Evolutionary conservation across 2,113 vertebrate genomes (phyloP).

Genomic region (Haliaeetus leucogaster): DNA sequence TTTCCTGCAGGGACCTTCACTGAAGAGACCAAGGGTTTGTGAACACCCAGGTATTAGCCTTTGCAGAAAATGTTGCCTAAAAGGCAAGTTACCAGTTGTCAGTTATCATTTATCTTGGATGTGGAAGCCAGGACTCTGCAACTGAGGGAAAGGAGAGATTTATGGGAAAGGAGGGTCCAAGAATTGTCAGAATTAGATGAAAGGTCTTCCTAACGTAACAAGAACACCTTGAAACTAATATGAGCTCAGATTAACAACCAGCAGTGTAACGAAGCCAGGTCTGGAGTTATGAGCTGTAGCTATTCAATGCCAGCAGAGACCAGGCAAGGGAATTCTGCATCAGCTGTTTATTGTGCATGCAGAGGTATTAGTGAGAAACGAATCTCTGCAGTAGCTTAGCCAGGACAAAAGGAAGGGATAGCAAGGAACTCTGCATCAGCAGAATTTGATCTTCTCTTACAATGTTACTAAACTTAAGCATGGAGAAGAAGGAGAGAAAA

Average conservation of each 20-base stretch:
- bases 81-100: neutral
- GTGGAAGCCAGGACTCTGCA: neutral
- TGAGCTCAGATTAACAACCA: neutral
- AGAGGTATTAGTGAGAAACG: neutral
- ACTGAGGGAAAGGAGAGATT: neutral
- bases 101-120: neutral
- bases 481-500: neutral
- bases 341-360: constrained; percentile 1
- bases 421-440: neutral
- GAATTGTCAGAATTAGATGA: neutral
- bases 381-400: neutral
- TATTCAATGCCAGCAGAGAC: neutral
- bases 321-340: neutral
- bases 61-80: neutral
- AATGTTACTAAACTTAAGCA: neutral
- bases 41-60: neutral
- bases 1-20: neutral
- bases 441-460: neutral
- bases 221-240: neutral
- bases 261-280: neutral
- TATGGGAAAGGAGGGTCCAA: neutral
- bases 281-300: neutral
- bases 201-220: neutral
- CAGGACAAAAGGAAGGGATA: neutral
- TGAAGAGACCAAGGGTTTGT: neutral